Evolutionary conservation across 2,797 vertebrate genomes (phyloP).

Genomic region (Pelobates cultripes): DNA sequence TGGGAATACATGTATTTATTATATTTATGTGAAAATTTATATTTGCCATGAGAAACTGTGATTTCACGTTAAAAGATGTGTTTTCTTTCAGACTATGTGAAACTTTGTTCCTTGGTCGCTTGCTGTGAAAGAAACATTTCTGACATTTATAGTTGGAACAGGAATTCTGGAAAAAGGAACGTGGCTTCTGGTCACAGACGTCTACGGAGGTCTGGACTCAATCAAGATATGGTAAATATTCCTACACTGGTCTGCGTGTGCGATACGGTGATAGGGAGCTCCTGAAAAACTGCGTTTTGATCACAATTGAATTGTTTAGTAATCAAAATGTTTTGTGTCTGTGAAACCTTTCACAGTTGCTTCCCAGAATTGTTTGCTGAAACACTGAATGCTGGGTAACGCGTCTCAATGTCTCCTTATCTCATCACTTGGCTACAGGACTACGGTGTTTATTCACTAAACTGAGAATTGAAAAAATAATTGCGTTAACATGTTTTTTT

Average conservation of each 20-base stretch:
- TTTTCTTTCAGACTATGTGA: not conserved
- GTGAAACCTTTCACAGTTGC: too few species aligned
- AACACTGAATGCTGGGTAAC: too few species aligned
- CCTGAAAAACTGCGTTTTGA: not conserved
- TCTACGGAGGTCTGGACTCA: constrained; percentile 1
- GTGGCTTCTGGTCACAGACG: not conserved
- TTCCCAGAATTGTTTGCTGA: too few species aligned
- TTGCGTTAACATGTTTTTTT: too few species aligned
- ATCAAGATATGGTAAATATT: not conserved
- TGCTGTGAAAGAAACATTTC: constrained; percentile 3
- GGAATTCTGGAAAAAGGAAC: not conserved
- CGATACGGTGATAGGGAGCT: not conserved
- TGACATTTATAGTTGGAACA: constrained; percentile 17
- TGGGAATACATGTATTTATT: constrained; percentile 4
- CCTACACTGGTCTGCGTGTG: not conserved
- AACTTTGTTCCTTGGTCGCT: not conserved
- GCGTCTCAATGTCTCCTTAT: too few species aligned
- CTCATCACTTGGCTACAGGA: too few species aligned
- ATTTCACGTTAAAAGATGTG: not conserved
- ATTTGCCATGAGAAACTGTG: not conserved
- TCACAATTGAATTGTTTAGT: not conserved
- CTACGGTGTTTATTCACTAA: too few species aligned
- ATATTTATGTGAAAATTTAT: not conserved
- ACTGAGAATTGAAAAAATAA: too few species aligned
- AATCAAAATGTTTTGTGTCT: not conserved